Base-by-base conservation (phyloP, 2,113 vertebrate genomes). In the Ia io region DNA sequence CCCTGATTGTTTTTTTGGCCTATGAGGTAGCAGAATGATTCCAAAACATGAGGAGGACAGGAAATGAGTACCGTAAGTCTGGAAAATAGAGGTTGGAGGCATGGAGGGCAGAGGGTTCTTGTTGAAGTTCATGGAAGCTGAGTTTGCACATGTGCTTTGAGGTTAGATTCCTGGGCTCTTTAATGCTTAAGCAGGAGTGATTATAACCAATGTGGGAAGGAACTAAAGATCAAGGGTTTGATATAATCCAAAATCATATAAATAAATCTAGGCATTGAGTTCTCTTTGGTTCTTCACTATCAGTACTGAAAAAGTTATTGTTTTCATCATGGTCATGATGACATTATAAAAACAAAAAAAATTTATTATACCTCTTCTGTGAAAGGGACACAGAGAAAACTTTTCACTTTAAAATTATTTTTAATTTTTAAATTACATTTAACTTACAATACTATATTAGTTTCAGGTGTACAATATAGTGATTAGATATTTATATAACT, bases 71-170 rank as follows among this genome's bases (percentile, higher is more conserved):
- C 16, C 56, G 6, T 1, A 1, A 40, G 9, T 6, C 32, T 16
- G 23, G 4, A 35, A 6, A 32, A 18, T 10, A 25, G n/a, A 1
- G 5, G 1, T 42, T 11, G 12, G 20, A 67, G 28, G 7, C 3
- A 1, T 14, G 22, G 51, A 8, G 40, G 44, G 8, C 10, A 23
- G 42, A 49, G 17, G 59, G 16, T 1, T 30, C 35, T 18, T 18
- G 6, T 0, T 59, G 40, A 79, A n/a, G 32, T 18, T 13, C 40
- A 44, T 14, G 10, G 44, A 17, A 67, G 28, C 10, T 25, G 30
- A 18, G 42, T 49, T 40, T 40, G 44, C 20, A 56, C 44, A 35
- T 37, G 56, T 16, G 11, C 49, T 47, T 61, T 42, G 47, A 47
- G 12, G 25, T 42, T 35, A 53, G 59, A 82, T 13, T 71, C 83